phyloP scores from a whole-genome alignment of 2,113 vertebrate species.

The Myocastor coypus region DNA sequence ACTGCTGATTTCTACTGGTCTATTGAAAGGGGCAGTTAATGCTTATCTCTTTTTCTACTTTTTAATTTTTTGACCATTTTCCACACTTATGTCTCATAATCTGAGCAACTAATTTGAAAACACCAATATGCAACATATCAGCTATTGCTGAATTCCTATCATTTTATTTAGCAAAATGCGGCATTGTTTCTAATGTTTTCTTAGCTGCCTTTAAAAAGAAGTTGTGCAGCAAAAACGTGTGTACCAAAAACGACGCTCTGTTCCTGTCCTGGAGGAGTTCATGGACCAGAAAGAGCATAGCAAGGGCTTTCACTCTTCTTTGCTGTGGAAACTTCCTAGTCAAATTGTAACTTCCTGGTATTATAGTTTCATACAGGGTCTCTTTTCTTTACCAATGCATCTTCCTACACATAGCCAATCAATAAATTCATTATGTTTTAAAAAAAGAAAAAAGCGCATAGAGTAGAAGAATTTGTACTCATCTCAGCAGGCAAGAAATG shows the following conservation, averaged over 20 bases:
- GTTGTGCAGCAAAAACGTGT: background rate
- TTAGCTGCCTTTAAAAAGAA: background rate
- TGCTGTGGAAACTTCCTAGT: slow-evolving; percentile 94
- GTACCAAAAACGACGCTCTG: background rate
- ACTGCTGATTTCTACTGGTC: too few species aligned
- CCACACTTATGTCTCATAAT: too few species aligned
- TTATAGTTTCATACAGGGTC: slow-evolving; percentile 98
- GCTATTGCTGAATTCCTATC: too few species aligned
- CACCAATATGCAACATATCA: too few species aligned
- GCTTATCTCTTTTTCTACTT: too few species aligned
- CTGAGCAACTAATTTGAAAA: too few species aligned
- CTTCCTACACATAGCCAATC: slow-evolving; percentile 99
- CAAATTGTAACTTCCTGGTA: slow-evolving; percentile 95
- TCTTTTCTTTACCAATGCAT: slow-evolving; percentile 98
- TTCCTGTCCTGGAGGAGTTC: background rate
- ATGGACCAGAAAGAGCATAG: slow-evolving; percentile 81
- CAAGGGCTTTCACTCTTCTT: slow-evolving; percentile 96
- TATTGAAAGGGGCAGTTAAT: too few species aligned
- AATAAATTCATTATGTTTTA: slow-evolving; percentile 99
- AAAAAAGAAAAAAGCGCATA: slow-evolving; percentile 80
- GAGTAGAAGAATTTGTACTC: background rate
- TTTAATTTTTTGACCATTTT: background rate
- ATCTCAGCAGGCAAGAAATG: background rate
- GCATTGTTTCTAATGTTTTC: too few species aligned
- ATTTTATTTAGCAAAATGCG: too few species aligned